Conservation (phyloP, 2,888 invertebrate genomes). For the Tetheella fluctuosa region DNA sequence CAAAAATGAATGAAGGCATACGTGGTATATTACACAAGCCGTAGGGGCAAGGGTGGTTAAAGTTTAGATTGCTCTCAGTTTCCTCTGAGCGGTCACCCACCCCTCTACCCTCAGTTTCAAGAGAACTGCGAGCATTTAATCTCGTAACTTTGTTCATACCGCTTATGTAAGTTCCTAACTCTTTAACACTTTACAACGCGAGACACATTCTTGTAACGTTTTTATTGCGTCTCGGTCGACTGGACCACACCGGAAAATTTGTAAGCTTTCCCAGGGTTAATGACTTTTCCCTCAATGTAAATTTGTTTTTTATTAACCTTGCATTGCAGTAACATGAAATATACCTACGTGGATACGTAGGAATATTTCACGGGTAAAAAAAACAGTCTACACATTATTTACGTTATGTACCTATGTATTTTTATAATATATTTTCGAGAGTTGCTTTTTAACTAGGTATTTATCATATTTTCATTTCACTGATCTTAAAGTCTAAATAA, state of each 20-base stretch:
- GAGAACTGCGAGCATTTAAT: conserved; percentile 46
- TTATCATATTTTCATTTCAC: too few relatives aligned
- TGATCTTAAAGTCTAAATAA: too few relatives aligned
- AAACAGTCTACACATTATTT: too few relatives aligned
- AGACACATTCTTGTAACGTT: conserved; percentile 19
- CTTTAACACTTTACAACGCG: conserved; percentile 14
- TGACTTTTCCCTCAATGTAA: neutral
- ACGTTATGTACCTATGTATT: too few relatives aligned
- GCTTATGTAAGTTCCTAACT: conserved; percentile 19
- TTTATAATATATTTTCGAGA: too few relatives aligned
- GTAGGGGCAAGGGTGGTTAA: conserved; percentile 32
- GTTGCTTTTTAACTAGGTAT: too few relatives aligned
- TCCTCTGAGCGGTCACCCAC: conserved; percentile 23
- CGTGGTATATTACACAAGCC: conserved; percentile 16
- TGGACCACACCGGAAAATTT: neutral
- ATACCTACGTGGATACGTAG: too few relatives aligned
- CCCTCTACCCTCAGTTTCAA: conserved; percentile 16
- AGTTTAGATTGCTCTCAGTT: conserved; percentile 55
- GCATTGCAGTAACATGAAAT: conserved; percentile 10
- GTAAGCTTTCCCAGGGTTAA: neutral
- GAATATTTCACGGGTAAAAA: too few relatives aligned
- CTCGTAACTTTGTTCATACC: conserved; percentile 50
- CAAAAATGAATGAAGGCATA: conserved; percentile 10
- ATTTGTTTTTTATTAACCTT: conserved; percentile 7
- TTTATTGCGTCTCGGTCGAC: conserved; percentile 20